Evolutionary conservation across 2,113 vertebrate species (phyloP), one percentile per base, ranked within the genome.

Genomic region (Pyrgilauda ruficollis): DNA sequence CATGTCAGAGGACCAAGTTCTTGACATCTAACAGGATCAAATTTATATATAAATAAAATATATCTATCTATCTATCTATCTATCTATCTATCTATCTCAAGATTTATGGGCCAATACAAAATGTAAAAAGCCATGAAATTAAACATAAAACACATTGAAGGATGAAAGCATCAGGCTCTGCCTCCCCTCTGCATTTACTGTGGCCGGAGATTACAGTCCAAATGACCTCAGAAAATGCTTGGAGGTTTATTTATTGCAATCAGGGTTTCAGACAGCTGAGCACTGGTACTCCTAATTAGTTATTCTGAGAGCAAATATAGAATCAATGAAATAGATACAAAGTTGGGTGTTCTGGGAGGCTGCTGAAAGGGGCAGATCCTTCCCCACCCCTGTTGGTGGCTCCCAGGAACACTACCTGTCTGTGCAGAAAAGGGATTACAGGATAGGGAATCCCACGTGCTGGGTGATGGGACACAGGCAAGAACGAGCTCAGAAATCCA

Each of bases 101-200:
- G 53, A 68, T 82, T 69, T 87, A 68, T 24, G 80, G 89, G 78
- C 47, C 70, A 79, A 79, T 49, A 73, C 17, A 76, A 89, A 76
- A 82, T 39, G 58, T 63, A 85, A 79, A 95, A 85, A 79, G 56
- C 58, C 55, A 47, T 33, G 35, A 93, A 93, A 84, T 73, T 24
- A 66, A 87, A 67, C 53, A 58, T 23, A 50, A 73, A 78, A 49
- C 15, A 10, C 13, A 15, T 0, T 11, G 49, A 84, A 94, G 81
- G 78, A 87, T 22, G 69, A 82, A 78, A 93, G 90, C 3, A 23
- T 22, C 37, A 56, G 59, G 46, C 72, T 76, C 22, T 84, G 61
- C 77, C 53, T 55, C 62, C 27, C 4, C 3, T 20, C 84, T 47
- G 62, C 52, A 37, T 56, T 72, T 55, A n/a, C 59, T 21, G 58